Conservation (phyloP, 2,113 vertebrate species). For the Choloepus hoffmanni region DNA sequence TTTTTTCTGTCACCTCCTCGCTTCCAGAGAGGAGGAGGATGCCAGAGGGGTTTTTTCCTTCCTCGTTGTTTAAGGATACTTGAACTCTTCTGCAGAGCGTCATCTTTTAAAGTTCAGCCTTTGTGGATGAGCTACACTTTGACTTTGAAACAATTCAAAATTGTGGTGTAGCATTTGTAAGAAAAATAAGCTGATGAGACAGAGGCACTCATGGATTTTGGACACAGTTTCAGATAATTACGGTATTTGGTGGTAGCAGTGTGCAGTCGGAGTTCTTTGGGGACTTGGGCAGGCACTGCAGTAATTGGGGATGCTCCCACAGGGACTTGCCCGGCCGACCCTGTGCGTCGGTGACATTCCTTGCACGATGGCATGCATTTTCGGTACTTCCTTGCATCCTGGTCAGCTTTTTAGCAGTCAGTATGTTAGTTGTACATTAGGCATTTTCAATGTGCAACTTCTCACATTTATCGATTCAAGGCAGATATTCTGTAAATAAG, state of each 20-base stretch:
- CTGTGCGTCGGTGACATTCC: not conserved
- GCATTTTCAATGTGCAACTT: accelerated
- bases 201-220: not conserved
- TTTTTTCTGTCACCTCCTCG: not conserved
- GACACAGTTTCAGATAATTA: not conserved
- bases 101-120: not conserved
- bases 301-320: accelerated
- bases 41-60: not conserved
- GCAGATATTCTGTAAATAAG: not conserved
- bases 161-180: not conserved
- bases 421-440: not conserved
- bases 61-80: not conserved
- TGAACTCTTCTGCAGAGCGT: not conserved
- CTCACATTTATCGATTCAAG: not conserved
- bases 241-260: accelerated
- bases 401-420: not conserved
- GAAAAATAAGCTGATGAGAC: not conserved
- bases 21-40: not conserved
- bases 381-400: not conserved
- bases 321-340: accelerated
- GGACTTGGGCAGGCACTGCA: not conserved
- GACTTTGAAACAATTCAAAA: not conserved
- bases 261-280: not conserved
- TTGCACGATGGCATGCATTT: accelerated
- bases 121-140: not conserved